Percentiles rank a stretch among this genome's conserved stretches.
Evolutionary conservation across 2,888 invertebrate genomes (phyloP).

Genomic region (Parnassius glacialis): DNA sequence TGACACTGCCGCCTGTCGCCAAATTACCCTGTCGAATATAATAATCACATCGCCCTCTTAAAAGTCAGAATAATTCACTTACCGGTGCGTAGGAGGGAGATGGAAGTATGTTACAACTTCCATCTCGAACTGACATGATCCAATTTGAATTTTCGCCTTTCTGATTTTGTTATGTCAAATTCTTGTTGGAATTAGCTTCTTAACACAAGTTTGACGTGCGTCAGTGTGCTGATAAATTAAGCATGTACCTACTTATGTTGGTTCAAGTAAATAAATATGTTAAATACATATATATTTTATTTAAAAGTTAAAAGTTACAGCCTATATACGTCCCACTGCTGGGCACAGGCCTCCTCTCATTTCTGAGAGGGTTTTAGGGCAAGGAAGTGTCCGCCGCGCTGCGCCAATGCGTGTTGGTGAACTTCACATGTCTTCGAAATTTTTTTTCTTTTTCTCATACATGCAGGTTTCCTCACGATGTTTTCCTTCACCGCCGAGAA

Average conservation of each 20-base stretch:
- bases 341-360: too few species aligned
- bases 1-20: conserved; percentile 60
- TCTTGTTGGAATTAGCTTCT: conserved; percentile 51
- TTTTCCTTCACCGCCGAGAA: too few species aligned
- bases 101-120: conserved; percentile 37
- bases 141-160: conserved; percentile 69
- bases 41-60: conserved; percentile 55
- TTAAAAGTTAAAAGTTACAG: too few species aligned
- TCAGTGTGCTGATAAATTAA: conserved; percentile 35
- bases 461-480: too few species aligned
- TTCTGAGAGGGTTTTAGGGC: too few species aligned
- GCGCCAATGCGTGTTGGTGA: too few species aligned
- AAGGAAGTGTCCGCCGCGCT: too few species aligned
- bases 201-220: conserved; percentile 37
- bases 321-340: too few species aligned
- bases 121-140: conserved; percentile 54
- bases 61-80: conserved; percentile 43
- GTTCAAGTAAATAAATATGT: background rate
- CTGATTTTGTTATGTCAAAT: conserved; percentile 68
- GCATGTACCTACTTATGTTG: conserved; percentile 1
- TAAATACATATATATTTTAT: too few species aligned
- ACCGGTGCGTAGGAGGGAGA: conserved; percentile 41
- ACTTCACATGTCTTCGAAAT: too few species aligned
- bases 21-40: conserved; percentile 75
- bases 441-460: too few species aligned